phyloP scores from a whole-genome alignment of 2,797 vertebrate species.

The Channallabes apus region DNA sequence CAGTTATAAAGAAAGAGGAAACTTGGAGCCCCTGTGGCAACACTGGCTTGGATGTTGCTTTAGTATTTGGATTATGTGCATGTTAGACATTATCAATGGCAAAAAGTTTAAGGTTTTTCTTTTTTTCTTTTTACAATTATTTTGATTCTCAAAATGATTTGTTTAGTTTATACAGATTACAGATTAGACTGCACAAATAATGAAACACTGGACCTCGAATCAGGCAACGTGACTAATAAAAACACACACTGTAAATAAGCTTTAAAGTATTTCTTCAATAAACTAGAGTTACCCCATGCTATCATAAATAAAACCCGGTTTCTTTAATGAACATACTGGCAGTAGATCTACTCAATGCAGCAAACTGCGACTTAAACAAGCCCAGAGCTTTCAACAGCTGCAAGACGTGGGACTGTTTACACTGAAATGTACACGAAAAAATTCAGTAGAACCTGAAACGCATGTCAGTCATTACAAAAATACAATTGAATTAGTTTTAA shows the following conservation, averaged over 20 bases:
- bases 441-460: neutral
- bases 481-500: neutral
- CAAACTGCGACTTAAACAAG: conserved; percentile 34
- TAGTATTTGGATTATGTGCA: neutral
- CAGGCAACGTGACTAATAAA: neutral
- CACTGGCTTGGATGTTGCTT: neutral
- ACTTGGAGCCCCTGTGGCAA: neutral
- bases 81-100: neutral
- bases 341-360: conserved; percentile 21
- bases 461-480: neutral
- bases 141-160: neutral
- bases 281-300: conserved; percentile 14
- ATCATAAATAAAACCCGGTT: conserved; percentile 4
- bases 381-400: conserved; percentile 4
- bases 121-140: neutral
- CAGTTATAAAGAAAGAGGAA: conserved; percentile 17
- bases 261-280: conserved; percentile 1
- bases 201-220: neutral
- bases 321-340: conserved; percentile 23
- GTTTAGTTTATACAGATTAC: neutral
- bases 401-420: neutral
- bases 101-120: neutral
- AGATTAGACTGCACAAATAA: too few relatives aligned
- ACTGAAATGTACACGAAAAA: neutral
- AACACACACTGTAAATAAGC: neutral